Evolutionary conservation across 2,113 vertebrate species (phyloP), one percentile per base, ranked within the genome.

Genomic region (Dromiciops gliroides): DNA sequence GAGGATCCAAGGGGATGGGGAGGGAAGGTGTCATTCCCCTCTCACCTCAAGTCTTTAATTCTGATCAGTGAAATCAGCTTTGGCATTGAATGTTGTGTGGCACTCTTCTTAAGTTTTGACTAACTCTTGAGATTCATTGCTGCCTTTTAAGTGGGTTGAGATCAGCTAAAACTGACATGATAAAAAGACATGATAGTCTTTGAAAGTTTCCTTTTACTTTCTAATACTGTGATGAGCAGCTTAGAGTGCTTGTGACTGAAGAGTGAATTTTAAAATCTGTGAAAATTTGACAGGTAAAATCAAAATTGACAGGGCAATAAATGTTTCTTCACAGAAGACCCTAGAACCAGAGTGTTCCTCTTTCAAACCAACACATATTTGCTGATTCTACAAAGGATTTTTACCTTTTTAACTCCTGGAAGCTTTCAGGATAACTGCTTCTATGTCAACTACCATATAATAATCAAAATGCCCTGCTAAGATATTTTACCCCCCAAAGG

Each of bases 351-450:
- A n/a, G 47, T 24, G 19, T 95, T 95, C 89, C 48, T 90, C 53
- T 25, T 90, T 89, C 44, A 93, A 44, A 83, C 60, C 37, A 3
- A 24, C 10, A 94, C 26, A 4, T 91, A 51, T 75, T 96, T 96
- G 53, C 50, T 94, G 91, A 93, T 93, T 92, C 90, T 75, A 2
- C 89, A 31, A 37, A 94, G 93, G 37, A 89, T 47, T 95, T 95
- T 91, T 16, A n/a, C n/a, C 67, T 92, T 94, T 93, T 95, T 37
- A 51, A n/a, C 44, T 6, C 19, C 49, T 16, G 56, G 37, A 92
- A n/a, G 23, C 49, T 92, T 67, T 4, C 24, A 92, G 52, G 51
- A 60, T 60, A 90, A 75, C 83, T 89, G 93, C 60, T 96, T 95
- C 90, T n/a, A 88, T 67, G 67, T 28, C 37, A 26, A 67, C 7